These are phyloP conservation scores for Priocnemis perturbator DNA, from an alignment of 2,888 invertebrate species.

Conservation along the genomic window DNA sequence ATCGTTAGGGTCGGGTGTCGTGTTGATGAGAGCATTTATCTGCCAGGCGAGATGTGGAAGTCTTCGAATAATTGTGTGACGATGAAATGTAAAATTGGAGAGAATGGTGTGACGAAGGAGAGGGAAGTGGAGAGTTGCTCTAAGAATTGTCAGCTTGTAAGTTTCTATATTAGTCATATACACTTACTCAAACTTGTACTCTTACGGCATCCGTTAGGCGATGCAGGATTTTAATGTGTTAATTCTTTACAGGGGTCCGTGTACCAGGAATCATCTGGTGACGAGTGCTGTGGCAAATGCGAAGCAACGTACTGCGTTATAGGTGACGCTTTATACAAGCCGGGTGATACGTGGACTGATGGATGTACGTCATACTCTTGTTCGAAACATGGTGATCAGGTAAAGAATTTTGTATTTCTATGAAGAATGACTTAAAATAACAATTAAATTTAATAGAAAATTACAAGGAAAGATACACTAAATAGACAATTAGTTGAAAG, in stretches of 20 bases:
- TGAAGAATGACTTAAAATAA: background rate
- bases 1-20: slow-evolving; percentile 78
- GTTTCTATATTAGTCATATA: slow-evolving; percentile 16
- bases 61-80: slow-evolving; percentile 78
- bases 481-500: background rate
- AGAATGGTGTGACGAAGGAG: slow-evolving; percentile 74
- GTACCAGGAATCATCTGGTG: slow-evolving; percentile 61
- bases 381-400: slow-evolving; percentile 53
- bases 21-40: slow-evolving; percentile 75
- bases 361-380: slow-evolving; percentile 82
- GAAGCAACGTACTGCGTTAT: slow-evolving; percentile 78
- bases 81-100: slow-evolving; percentile 76
- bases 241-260: slow-evolving; percentile 69
- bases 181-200: background rate
- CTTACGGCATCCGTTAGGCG: too few relatives aligned
- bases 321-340: slow-evolving; percentile 75
- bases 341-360: slow-evolving; percentile 80
- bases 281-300: slow-evolving; percentile 82
- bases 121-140: slow-evolving; percentile 76
- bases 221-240: slow-evolving; percentile 8
- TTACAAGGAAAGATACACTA: background rate
- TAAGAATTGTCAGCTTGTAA: slow-evolving; percentile 73
- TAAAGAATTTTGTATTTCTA: slow-evolving; percentile 12
- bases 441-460: background rate
- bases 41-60: slow-evolving; percentile 77